Base-by-base conservation (phyloP, 2,888 invertebrate species). In the Lasius platythorax region DNA sequence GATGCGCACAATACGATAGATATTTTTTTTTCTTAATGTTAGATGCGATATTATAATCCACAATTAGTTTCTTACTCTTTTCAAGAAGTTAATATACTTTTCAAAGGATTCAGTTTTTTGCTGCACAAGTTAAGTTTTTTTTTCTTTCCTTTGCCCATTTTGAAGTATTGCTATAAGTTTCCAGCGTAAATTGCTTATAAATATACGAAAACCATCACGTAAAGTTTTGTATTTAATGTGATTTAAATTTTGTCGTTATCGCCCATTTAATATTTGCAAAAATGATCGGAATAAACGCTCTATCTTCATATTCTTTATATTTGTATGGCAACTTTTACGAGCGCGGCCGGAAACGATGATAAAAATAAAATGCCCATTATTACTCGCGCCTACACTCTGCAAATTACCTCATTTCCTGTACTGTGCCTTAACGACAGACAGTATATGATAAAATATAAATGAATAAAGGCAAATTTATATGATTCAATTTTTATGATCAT, bases 201-300 rank as follows among this genome's bases (percentile, higher is more conserved):
- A 67, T 56, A n/a, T 43, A 28, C 53, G 28, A 15, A 28, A 28
- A 66, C 2, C 18, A 28, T 9, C 15, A 30, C 43, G 3, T 46
- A 67, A 56, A 40, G 18, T 8, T 18, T n/a, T 8, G 28, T 30
- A n/a, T 53, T 56, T 1, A 40, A 78, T 40, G 76, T n/a, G 56
- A 78, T 67, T 78, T 78, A 56, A 67, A 67, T 78, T 78, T n/a
- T 43, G 67, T 66, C 37, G 37, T 67, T 67, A 76, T 76, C 67
- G 53, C 9, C 53, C 8, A 12, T 28, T 67, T 8, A n/a, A 37
- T 53, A 30, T 28, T 66, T 67, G 40, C 18, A 9, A 12, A 67
- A 28, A 18, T 12, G 30, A 67, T 78, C 53, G n/a, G 15, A 78
- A 76, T 76, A 76, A 76, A 76, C 8, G 18, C 8, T 53, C 28